Base-by-base conservation (phyloP, 2,797 vertebrate species). In the Lepidocolaptes lacrymiger region DNA sequence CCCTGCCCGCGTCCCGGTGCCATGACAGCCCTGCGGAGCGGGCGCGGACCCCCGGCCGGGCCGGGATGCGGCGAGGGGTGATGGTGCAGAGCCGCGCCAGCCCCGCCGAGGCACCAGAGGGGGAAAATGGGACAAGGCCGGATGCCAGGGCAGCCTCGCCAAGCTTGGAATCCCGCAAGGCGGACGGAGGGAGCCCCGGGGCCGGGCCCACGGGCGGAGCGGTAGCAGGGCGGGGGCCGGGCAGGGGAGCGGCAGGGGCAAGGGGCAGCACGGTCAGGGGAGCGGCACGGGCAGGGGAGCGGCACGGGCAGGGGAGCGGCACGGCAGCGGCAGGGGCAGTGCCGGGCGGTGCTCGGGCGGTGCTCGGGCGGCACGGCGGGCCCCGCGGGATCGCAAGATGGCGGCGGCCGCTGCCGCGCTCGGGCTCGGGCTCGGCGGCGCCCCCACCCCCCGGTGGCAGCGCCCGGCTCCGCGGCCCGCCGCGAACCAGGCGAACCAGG, bases 361-460 rank as follows among this genome's bases (percentile, higher is more conserved):
- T 5, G 43, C 43, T 17, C 4, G 43, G 9, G 19, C 81, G 80
- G 80, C 80, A 13, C 81, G 19, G 59, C 69, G 59, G 80, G 73
- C 39, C 96, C 95, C 91, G 67, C 91, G 96, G 96, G 96, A 89
- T 91, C 93, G 91, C 97, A 97, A 97, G 94, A 97, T 97, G 97
- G 97, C 97, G 97, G 87, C 95, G 75, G 75, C 62, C 61, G 52
- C 84, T 81, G 19, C 43, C 43, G 43, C 43, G 41, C 41, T 43
- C 41, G 17, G 41, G 41, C 41, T 37, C 37, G 10, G 93, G 68
- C 73, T 71, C 78, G 43, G 86, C 63, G 81, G 77, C 89, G 74
- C 69, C 63, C n/a, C 73, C 49, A 20, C 34, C 64, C 32, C 64
- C 39, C 77, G 72, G 77, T 28, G 80, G 85, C 76, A 85, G 51